phyloP scores from a whole-genome alignment of 2,888 invertebrate genomes.

The Drosophila diplacantha region DNA sequence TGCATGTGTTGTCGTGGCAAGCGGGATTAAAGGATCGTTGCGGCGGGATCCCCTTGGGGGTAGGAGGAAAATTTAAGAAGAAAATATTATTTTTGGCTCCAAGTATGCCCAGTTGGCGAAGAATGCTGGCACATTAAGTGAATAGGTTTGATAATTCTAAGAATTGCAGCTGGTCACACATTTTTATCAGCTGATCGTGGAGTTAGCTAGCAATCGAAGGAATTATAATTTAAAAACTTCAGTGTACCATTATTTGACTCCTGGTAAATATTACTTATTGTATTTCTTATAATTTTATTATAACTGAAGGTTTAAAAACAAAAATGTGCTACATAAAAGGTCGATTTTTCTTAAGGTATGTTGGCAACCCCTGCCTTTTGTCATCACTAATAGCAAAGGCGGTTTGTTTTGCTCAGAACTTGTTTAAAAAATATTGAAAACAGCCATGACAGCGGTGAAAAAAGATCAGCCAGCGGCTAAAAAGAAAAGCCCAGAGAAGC shows the following conservation, averaged over 20 bases:
- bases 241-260: too few relatives aligned
- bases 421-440: not conserved
- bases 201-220: too few relatives aligned
- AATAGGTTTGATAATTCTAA: not conserved
- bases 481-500: slow-evolving; percentile 1
- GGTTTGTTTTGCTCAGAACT: slow-evolving; percentile 6
- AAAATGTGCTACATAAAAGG: not conserved
- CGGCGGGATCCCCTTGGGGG: not conserved
- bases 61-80: slow-evolving; percentile 1
- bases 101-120: slow-evolving; percentile 14
- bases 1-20: slow-evolving; percentile 52
- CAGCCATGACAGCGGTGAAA: slow-evolving; percentile 5
- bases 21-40: not conserved
- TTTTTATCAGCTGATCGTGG: slow-evolving; percentile 13
- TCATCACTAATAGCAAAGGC: not conserved
- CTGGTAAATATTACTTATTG: too few relatives aligned
- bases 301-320: not conserved
- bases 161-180: not conserved
- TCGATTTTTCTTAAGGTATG: not conserved
- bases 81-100: slow-evolving; percentile 40
- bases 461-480: slow-evolving; percentile 1
- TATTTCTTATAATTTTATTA: not conserved
- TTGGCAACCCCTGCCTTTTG: not conserved
- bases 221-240: too few relatives aligned
- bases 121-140: not conserved